These are phyloP conservation scores for Crocallis elinguaria DNA, from an alignment of 2,888 invertebrate genomes.

Conservation along the genomic window DNA sequence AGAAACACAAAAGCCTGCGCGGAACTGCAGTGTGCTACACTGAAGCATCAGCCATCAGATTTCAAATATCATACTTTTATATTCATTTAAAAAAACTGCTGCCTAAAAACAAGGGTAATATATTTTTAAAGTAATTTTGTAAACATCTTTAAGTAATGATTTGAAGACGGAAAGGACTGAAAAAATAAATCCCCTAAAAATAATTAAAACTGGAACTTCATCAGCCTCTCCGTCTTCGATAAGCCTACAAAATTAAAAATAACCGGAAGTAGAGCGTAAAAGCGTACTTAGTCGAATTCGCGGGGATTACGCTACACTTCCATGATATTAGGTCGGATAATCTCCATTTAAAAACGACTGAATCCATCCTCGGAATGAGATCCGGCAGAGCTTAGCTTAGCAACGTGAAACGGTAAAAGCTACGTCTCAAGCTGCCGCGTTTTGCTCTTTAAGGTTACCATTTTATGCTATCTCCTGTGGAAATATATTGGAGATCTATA, in stretches of 20 bases:
- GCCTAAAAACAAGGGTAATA: background rate
- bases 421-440: constrained; percentile 3
- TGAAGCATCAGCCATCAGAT: too few species aligned
- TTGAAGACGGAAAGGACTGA: background rate
- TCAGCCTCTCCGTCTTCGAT: constrained; percentile 3
- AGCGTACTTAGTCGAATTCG: constrained; percentile 30
- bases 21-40: too few species aligned
- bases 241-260: constrained; percentile 39
- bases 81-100: too few species aligned
- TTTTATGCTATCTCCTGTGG: background rate
- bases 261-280: constrained; percentile 28
- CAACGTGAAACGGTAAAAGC: constrained; percentile 14
- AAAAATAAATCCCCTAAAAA: background rate
- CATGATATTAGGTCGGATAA: constrained; percentile 50
- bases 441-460: background rate
- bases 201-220: background rate
- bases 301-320: constrained; percentile 40
- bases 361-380: constrained; percentile 45
- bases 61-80: too few species aligned
- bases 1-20: too few species aligned
- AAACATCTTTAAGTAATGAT: background rate
- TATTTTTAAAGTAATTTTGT: background rate
- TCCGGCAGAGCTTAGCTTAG: constrained; percentile 15
- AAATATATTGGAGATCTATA: too few species aligned
- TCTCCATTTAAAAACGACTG: constrained; percentile 46